Base-by-base conservation (phyloP, 1,140 invertebrate species). In the Hyles euphorbiae region DNA sequence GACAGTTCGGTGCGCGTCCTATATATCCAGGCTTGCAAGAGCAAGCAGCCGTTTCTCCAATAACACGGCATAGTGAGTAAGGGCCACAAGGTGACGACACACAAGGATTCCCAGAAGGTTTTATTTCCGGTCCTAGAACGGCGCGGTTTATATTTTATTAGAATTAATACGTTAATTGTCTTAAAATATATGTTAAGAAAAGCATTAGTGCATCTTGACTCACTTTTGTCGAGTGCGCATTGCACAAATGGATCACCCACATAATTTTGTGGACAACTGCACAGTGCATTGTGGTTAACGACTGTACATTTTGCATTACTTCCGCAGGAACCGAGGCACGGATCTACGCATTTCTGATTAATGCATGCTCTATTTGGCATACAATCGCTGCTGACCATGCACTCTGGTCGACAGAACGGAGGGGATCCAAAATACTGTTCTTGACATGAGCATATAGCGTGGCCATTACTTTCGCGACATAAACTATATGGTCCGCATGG, bases 51-150 rank as follows among this genome's bases (percentile, higher is more conserved):
- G 93, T 94, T 60, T 92, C 91, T 49, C 92, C 91, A 67, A 92
- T 89, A 45, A 92, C 87, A 68, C 92, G 91, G 83, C 96, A 97
- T 74, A 94, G 90, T 9, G 95, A 94, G 84, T 96, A 95, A 9
- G 93, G 91, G 51, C 96, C 96, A 79, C 96, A 97, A 34, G 95
- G 95, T 36, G 93, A 93, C 34, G 94, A 94, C 50, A 92, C 83
- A 76, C 95, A 96, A 47, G 94, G 92, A 83, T 93, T 91, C 69
- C 83, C 81, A 53, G 78, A 80, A 43, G 87, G 85, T 72, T 65
- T 83, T 52, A 68, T 61, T 74, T 80, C 68, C 46, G 81, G 78
- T 57, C 67, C 85, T 88, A 83, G 72, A 87, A 87, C 67, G 22
- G 22, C 22, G n/a, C 12, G 40, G 36, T 5, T 40, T 40, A 40